Evolutionary conservation across 2,113 vertebrate species (phyloP).

Genomic region (Eira barbara): DNA sequence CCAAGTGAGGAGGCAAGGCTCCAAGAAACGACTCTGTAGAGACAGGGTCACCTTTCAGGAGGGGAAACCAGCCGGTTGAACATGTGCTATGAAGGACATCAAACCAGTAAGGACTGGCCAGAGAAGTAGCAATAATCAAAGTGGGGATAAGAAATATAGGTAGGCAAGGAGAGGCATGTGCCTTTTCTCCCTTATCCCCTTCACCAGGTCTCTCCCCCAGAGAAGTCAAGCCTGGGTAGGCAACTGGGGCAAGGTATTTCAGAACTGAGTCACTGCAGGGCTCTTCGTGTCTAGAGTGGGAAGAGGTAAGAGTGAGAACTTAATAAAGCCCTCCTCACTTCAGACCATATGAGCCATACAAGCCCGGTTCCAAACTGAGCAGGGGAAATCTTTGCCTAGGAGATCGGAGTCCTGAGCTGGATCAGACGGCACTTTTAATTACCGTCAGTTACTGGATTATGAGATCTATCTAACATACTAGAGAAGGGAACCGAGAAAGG

Average conservation of each 20-base stretch:
- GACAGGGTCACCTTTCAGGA: neutral
- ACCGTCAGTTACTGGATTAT: neutral
- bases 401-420: neutral
- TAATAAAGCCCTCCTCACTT: neutral
- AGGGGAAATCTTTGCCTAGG: neutral
- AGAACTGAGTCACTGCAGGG: neutral
- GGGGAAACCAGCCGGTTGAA: neutral
- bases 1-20: neutral
- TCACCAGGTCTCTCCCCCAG: neutral
- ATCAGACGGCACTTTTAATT: neutral
- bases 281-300: neutral
- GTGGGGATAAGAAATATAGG: neutral
- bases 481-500: neutral
- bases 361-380: neutral
- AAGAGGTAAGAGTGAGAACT: neutral
- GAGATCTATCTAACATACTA: neutral
- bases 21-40: neutral
- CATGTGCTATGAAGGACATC: neutral
- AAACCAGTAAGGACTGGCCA: neutral
- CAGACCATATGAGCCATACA: neutral
- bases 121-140: neutral
- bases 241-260: neutral
- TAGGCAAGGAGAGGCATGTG: neutral
- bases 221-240: neutral
- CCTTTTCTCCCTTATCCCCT: neutral